Conservation (phyloP, 2,797 vertebrate species). For the Parauchenoglanis punctatus region DNA sequence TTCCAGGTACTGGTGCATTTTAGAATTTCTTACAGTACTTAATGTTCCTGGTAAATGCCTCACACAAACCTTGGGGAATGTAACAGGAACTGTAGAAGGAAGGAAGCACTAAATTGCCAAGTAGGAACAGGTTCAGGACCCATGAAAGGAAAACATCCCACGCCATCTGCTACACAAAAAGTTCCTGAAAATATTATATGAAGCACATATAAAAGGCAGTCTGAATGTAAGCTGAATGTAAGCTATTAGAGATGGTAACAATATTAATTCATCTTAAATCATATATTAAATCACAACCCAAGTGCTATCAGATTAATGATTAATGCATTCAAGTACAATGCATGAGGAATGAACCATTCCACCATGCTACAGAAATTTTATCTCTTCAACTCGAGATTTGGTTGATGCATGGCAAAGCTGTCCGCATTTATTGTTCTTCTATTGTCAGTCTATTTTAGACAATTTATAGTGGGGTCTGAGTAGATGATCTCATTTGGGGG, state of each 20-base stretch:
- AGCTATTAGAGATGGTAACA: background rate
- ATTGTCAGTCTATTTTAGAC: background rate
- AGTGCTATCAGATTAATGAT: background rate
- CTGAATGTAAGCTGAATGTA: background rate
- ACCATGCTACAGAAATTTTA: background rate
- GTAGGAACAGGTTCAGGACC: background rate
- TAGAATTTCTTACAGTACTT: background rate
- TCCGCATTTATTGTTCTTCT: background rate
- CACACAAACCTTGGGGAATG: background rate
- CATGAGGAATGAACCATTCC: background rate
- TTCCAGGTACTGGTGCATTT: background rate
- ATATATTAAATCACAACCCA: background rate
- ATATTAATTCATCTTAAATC: no score
- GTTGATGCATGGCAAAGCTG: background rate
- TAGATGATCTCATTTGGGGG: slow-evolving; percentile 17
- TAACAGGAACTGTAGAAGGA: slow-evolving; percentile 4
- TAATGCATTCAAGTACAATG: background rate
- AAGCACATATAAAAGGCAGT: background rate
- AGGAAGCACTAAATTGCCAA: slow-evolving; percentile 7
- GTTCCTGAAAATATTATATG: background rate
- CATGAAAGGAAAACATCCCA: background rate
- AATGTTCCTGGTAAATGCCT: background rate
- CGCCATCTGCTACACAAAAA: background rate
- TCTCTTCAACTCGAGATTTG: background rate
- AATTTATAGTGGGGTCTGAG: background rate